Evolutionary conservation across 2,888 invertebrate genomes (phyloP), one percentile per base, ranked within the genome.

Genomic region (Phortica magna): DNA sequence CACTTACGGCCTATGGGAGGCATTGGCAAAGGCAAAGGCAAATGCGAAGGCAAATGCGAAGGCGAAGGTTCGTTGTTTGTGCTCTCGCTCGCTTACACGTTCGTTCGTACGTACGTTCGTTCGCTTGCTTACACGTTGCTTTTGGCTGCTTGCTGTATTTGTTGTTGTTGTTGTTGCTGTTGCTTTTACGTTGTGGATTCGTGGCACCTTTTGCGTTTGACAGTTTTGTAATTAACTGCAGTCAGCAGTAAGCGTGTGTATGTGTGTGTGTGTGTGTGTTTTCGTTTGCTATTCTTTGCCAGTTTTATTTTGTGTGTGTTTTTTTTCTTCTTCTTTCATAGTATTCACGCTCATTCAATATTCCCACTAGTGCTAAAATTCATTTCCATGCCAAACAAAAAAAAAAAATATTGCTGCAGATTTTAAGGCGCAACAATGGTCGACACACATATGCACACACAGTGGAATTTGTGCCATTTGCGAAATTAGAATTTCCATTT

Each of bases 221-320:
- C 91, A 91, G 92, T 90, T 91, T 91, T 89, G 91, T 91, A 91
- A 91, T 91, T 91, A 91, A 92, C 91, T 91, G 89, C 90, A 90
- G 89, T 87, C 84, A 82, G 83, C 83, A 82, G 7, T 67, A 43
- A 48, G 59, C 55, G n/a, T 71, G 12, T 53, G 68, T 68, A 19
- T 39, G n/a, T 39, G 17, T 65, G 41, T 65, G 39, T 14, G 6
- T 67, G 6, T 42, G 42, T 42, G 42, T 6, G 17, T 67, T 2
- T 42, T 7, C 31, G 70, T 53, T 19, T 70, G 48, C 41, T 22
- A 53, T 39, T 61, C 9, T 39, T 31, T 73, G 31, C 31, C 31
- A 31, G 31, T 31, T 31, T 31, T 31, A 31, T 31, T 31, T 31
- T 31, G 57, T 57, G 64, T 64, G 4, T 64, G 22, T 64, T 22